Base-by-base conservation (phyloP, 2,888 invertebrate species). In the Cryptus armator region DNA sequence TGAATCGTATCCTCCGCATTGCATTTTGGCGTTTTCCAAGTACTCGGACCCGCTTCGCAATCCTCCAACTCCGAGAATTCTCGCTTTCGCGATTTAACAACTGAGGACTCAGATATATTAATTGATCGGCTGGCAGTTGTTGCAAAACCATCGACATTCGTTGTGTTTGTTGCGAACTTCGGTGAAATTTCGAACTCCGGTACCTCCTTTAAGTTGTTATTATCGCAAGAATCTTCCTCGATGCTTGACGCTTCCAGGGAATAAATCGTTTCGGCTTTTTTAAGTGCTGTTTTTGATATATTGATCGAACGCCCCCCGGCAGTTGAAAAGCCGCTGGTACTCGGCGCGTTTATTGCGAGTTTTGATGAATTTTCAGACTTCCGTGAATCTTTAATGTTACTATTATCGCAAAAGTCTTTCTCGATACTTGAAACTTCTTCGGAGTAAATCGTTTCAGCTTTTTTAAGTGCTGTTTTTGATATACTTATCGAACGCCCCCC, bases 111-210 rank as follows among this genome's bases (percentile, higher is more conserved):
- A 4, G 88, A 89, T 1, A 91, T 81, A 19, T 81, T 70, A 7
- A 90, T 86, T 37, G 71, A 53, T 80, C 89, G 89, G n/a, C 91
- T 90, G 79, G 88, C 92, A 7, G 93, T 93, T 43, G 94, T 94
- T 86, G 89, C 87, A 78, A 91, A 92, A 16, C 91, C 91, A 16
- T 16, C 16, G 51, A 16, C 0, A 51, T 3, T 9, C 24, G 12
- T 70, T 51, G 3, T 56, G 37, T 56, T 62, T 19, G 53, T 44
- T 10, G 74, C 53, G 53, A 72, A 37, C 9, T 74, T 68, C 37
- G 80, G 16, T n/a, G 68, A 66, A 82, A 0, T 37, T 5, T 37
- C 37, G 9, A 9, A 37, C 7, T 37, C 9, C 9, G 37, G 37
- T 37, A 9, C 37, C 5, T 37, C 37, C 37, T 9, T 37, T 9